Evolutionary conservation across 2,888 invertebrate genomes (phyloP), one percentile per base, ranked within the genome.

Genomic region (Liopterus haemorrhoidalis): DNA sequence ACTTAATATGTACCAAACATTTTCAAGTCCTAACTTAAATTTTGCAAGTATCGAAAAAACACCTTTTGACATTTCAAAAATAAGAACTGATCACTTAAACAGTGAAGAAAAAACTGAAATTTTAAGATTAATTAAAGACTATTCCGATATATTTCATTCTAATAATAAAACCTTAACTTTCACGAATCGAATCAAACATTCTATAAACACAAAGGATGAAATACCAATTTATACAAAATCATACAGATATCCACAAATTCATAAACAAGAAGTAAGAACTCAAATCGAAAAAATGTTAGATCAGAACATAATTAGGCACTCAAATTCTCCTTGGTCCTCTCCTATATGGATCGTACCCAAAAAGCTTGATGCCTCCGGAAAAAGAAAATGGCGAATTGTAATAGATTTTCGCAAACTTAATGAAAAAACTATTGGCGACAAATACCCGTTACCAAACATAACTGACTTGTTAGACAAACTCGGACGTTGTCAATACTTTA

Each of bases 281-380:
- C 60, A 62, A 48, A 54, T 58, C 16, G 41, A 55, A 4, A 53
- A 56, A 42, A 11, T 61, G 27, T 32, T 61, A 41, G 21, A 52
- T 2, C 50, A 61, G 32, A 56, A 58, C 15, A 54, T 62, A 4
- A 61, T 63, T 4, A 46, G 52, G 33, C 55, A 56, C n/a, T 54
- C 54, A 1, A 40, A 51, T 16, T 60, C 60, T 2, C 64, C 60
- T 0, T 64, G 59, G 59, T n/a, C n/a, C 30, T 55, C 57, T 5
- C 64, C 62, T 2, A 55, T 64, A 2, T 63, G 62, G 53, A 48
- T 65, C 21, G 64, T 66, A 0, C 61, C 62, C 0, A 63, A 66
- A 41, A 64, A 65, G 49, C 9, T n/a, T n/a, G n/a, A n/a, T n/a
- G 50, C 58, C 1, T 51, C 54, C 0, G 61, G 61, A 1, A 51